A percentile compares a stretch with the other conserved stretches of the same genome.
These are phyloP conservation scores for Drosophila nikananu DNA, from an alignment of 1,140 invertebrate species.

Conservation along the genomic window DNA sequence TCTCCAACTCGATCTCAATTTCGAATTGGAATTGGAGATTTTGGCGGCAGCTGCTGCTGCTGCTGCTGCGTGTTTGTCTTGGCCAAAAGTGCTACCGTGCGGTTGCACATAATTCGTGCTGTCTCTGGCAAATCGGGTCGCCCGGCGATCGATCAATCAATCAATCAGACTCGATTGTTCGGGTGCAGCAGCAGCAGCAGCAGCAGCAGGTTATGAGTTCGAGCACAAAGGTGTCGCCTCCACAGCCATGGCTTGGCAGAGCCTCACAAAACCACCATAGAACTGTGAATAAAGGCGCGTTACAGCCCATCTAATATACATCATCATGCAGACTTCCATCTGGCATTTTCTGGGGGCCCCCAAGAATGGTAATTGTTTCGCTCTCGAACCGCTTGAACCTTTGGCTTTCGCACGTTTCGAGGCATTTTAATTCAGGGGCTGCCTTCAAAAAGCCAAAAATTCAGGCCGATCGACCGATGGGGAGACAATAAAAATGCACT, in stretches of 20 bases:
- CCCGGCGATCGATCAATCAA: constrained; percentile 62
- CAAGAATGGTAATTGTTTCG: constrained; percentile 15
- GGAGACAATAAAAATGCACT: constrained; percentile 37
- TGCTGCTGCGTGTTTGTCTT: constrained; percentile 40
- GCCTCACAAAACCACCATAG: background rate
- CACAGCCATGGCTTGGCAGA: background rate
- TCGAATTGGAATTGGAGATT: constrained; percentile 6
- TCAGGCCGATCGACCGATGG: constrained; percentile 24
- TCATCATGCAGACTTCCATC: too few species aligned
- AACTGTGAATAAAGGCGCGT: too few species aligned
- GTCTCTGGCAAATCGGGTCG: constrained; percentile 59
- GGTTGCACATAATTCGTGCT: constrained; percentile 60
- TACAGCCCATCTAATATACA: background rate
- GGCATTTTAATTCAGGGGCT: constrained; percentile 65
- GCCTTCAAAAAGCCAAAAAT: constrained; percentile 58
- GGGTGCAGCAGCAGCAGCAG: constrained; percentile 17
- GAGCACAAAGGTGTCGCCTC: constrained; percentile 14
- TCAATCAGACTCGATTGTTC: constrained; percentile 36
- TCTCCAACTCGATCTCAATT: background rate
- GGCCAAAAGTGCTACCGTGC: constrained; percentile 35
- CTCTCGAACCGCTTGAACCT: constrained; percentile 31
- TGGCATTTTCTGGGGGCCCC: background rate
- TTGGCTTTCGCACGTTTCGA: constrained; percentile 48
- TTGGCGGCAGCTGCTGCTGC: background rate
- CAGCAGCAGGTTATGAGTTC: constrained; percentile 30